Evolutionary conservation across 2,888 invertebrate species (phyloP).

Genomic region (Macropis europaea): DNA sequence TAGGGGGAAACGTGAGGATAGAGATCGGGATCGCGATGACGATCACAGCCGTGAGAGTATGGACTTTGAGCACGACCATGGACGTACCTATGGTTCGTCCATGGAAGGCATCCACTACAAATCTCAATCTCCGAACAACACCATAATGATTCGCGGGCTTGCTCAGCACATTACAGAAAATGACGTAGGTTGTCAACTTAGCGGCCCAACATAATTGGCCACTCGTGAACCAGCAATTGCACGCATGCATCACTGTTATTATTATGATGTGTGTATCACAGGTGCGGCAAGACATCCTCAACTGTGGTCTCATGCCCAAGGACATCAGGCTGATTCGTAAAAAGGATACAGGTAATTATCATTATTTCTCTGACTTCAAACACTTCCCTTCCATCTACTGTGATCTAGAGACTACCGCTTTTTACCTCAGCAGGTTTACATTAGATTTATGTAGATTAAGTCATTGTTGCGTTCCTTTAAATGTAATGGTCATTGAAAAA

Average conservation of each 20-base stretch:
- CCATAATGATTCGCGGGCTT: slow-evolving; percentile 88
- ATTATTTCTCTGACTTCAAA: slow-evolving; percentile 9
- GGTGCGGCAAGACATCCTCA: slow-evolving; percentile 89
- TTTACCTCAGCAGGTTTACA: slow-evolving; percentile 32
- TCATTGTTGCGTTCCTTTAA: slow-evolving; percentile 7
- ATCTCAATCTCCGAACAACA: slow-evolving; percentile 84
- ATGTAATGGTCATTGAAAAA: slow-evolving; percentile 8
- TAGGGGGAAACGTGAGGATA: slow-evolving; percentile 67
- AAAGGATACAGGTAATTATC: slow-evolving; percentile 89
- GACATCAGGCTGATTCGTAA: slow-evolving; percentile 91
- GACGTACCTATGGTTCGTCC: slow-evolving; percentile 73
- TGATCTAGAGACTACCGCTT: slow-evolving; percentile 36
- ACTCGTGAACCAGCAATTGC: slow-evolving; percentile 57
- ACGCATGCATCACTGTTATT: slow-evolving; percentile 62
- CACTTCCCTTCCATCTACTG: slow-evolving; percentile 29
- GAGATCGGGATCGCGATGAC: slow-evolving; percentile 75
- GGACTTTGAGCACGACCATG: slow-evolving; percentile 77
- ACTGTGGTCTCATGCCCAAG: slow-evolving; percentile 87
- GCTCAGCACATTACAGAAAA: slow-evolving; percentile 89
- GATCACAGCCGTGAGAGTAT: slow-evolving; percentile 76
- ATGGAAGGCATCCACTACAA: slow-evolving; percentile 81
- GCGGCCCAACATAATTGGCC: slow-evolving; percentile 58
- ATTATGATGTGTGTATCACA: slow-evolving; percentile 79
- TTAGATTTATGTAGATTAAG: slow-evolving; percentile 30
- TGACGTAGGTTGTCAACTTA: slow-evolving; percentile 83